Evolutionary conservation across 2,797 vertebrate genomes (phyloP).

Genomic region (Esox masquinongy): DNA sequence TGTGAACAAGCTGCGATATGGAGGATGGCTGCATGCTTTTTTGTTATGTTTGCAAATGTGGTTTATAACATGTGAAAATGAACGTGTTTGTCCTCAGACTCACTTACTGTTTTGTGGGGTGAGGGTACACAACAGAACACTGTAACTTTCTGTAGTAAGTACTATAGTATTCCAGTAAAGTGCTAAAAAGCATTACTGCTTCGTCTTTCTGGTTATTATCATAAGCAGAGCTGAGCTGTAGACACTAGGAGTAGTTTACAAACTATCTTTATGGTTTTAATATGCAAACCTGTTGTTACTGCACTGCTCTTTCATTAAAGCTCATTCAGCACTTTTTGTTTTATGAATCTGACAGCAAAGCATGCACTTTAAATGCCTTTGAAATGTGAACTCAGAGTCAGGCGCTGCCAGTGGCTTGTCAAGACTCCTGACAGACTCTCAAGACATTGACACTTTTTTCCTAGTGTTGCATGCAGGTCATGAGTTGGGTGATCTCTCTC

Average conservation of each 20-base stretch:
- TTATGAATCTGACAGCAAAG: background rate
- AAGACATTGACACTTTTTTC: background rate
- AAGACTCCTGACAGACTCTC: background rate
- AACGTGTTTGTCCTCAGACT: too few species aligned
- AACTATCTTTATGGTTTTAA: background rate
- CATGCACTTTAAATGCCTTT: background rate
- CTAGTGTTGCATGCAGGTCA: constrained; percentile 20
- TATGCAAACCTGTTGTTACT: background rate
- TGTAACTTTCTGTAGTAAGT: too few species aligned
- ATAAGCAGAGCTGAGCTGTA: background rate
- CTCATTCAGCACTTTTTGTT: background rate
- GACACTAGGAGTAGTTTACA: background rate
- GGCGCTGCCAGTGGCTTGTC: background rate
- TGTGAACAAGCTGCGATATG: too few species aligned
- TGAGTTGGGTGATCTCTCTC: constrained; percentile 13
- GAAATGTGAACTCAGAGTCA: background rate
- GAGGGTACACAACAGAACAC: too few species aligned
- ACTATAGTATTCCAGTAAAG: too few species aligned
- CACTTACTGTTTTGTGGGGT: too few species aligned
- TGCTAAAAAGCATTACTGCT: background rate
- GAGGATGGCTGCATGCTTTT: too few species aligned
- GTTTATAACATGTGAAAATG: too few species aligned
- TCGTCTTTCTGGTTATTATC: background rate
- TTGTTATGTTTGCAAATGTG: too few species aligned
- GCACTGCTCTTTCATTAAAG: background rate